phyloP scores from a whole-genome alignment of 2,113 vertebrate genomes.

The Oryzias javanicus region DNA sequence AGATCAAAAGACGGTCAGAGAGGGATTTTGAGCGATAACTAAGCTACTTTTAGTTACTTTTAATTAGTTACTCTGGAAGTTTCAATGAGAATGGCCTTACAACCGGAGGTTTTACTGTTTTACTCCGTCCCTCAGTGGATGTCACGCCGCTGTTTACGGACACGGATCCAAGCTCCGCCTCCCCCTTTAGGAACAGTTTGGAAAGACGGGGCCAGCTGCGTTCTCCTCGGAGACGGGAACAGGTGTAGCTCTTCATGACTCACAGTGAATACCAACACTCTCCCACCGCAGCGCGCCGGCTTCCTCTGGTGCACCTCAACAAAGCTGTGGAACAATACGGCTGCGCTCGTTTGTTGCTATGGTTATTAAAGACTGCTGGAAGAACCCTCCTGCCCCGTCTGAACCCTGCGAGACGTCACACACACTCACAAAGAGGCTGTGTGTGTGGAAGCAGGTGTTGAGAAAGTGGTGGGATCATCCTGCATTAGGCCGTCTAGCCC shows the following conservation, averaged over 20 bases:
- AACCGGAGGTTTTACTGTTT: no score
- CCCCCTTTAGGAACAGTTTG: conserved; percentile 1
- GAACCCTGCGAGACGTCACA: conserved; percentile 16
- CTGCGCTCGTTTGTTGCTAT: conserved; percentile 58
- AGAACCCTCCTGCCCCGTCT: conserved; percentile 21
- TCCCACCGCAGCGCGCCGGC: conserved; percentile 22
- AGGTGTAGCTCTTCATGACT: conserved; percentile 59
- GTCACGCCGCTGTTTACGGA: neutral
- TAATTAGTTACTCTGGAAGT: no score
- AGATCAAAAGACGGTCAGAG: no score
- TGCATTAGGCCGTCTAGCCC: conserved; percentile 27
- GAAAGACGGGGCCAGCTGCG: conserved; percentile 61
- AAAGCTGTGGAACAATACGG: conserved; percentile 46
- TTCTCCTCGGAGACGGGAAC: conserved; percentile 52
- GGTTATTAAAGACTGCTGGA: conserved; percentile 52
- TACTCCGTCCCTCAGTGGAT: conserved; percentile 5
- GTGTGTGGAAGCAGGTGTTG: conserved; percentile 43
- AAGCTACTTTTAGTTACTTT: no score
- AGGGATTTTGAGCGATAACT: no score
- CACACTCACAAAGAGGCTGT: conserved; percentile 18
- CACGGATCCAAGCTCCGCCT: no score
- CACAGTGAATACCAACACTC: conserved; percentile 50
- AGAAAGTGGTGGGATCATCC: conserved; percentile 44
- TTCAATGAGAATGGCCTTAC: no score
- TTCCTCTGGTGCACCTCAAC: conserved; percentile 63